These are phyloP conservation scores for Seladonia tumulorum DNA, from an alignment of 2,888 invertebrate genomes.

Conservation along the genomic window DNA sequence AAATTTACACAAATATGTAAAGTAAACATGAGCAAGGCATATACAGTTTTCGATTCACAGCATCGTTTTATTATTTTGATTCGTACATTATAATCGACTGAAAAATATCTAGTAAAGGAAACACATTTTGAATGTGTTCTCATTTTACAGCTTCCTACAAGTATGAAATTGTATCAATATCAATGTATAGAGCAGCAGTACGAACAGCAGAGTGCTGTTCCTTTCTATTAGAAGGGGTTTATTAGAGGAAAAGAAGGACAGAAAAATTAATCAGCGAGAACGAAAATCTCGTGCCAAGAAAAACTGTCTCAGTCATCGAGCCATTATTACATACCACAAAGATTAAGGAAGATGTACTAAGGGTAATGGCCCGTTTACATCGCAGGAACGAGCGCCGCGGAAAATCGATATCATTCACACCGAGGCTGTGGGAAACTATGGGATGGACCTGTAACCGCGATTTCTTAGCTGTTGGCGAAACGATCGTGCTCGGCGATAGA, in stretches of 20 bases:
- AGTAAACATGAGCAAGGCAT: not conserved
- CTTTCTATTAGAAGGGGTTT: not conserved
- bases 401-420: slow-evolving; percentile 67
- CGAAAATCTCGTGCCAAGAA: slow-evolving; percentile 45
- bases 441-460: slow-evolving; percentile 63
- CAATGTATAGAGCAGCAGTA: not conserved
- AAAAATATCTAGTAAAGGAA: not conserved
- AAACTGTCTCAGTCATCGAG: slow-evolving; percentile 48
- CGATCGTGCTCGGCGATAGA: slow-evolving; percentile 20
- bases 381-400: slow-evolving; percentile 39
- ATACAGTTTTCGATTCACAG: not conserved
- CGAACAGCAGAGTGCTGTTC: not conserved
- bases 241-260: not conserved
- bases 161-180: no score
- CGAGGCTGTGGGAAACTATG: slow-evolving; percentile 54
- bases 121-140: not conserved
- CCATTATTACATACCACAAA: slow-evolving; percentile 48
- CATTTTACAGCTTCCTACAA: not conserved
- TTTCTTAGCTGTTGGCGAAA: slow-evolving; percentile 57
- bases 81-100: not conserved
- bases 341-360: slow-evolving; percentile 52
- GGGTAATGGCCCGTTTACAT: slow-evolving; percentile 65
- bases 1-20: not conserved
- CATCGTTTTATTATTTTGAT: not conserved
- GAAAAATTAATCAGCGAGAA: slow-evolving; percentile 48